Evolutionary conservation across 2,888 invertebrate species (phyloP).

Genomic region (Epistrophella euchroma): DNA sequence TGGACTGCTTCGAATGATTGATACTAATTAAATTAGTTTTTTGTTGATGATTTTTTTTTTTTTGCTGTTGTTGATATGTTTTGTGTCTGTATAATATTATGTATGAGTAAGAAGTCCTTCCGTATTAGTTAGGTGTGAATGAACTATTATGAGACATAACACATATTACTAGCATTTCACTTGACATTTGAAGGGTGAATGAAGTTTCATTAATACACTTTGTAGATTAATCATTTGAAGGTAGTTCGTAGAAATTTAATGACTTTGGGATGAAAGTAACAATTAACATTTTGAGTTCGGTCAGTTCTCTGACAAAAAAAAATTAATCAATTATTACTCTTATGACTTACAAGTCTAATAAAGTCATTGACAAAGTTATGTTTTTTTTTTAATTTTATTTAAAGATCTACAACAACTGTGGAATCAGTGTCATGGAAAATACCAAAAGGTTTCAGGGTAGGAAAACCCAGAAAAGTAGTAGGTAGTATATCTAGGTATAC

Average conservation of each 20-base stretch:
- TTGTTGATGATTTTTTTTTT: background rate
- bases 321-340: too few species aligned
- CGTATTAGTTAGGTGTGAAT: background rate
- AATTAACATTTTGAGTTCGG: background rate
- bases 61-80: too few species aligned
- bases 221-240: background rate
- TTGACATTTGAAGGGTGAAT: background rate
- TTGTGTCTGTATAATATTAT: too few species aligned
- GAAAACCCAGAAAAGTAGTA: too few species aligned
- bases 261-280: background rate
- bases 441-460: too few species aligned
- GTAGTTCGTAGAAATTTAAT: background rate
- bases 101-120: background rate
- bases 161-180: background rate
- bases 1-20: slow-evolving; percentile 13
- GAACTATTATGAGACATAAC: background rate
- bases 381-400: too few species aligned
- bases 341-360: too few species aligned
- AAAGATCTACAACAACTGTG: too few species aligned
- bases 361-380: too few species aligned
- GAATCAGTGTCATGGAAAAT: too few species aligned
- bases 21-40: slow-evolving; percentile 25
- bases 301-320: too few species aligned
- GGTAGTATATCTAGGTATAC: too few species aligned
- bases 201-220: background rate